These are phyloP conservation scores for Bombus picipes DNA, from an alignment of 1,140 invertebrate species.

Conservation along the genomic window DNA sequence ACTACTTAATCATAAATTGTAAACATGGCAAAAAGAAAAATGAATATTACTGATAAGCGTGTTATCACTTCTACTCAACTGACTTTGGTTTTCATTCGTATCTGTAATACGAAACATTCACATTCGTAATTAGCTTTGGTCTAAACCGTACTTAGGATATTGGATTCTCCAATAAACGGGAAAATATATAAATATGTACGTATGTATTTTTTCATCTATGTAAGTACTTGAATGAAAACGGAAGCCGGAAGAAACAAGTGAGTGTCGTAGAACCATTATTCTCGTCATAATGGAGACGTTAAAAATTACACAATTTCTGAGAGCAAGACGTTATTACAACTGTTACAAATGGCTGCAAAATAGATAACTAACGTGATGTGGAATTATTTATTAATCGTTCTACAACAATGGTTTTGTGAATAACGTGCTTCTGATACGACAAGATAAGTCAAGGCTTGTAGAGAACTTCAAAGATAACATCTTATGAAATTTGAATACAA, in stretches of 20 bases:
- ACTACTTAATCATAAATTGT: background rate
- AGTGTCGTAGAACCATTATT: background rate
- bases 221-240: too few relatives aligned
- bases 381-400: constrained; percentile 20
- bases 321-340: background rate
- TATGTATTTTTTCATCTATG: background rate
- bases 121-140: too few relatives aligned
- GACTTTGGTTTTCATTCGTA: background rate
- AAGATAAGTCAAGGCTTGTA: background rate
- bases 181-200: background rate
- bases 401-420: background rate
- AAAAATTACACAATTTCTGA: constrained; percentile 2
- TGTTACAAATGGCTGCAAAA: background rate
- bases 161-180: background rate
- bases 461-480: background rate
- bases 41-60: constrained; percentile 8
- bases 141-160: background rate
- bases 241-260: too few relatives aligned
- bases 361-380: constrained; percentile 4
- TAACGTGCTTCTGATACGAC: background rate
- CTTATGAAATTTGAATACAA: background rate
- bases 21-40: background rate
- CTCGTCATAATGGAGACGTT: background rate
- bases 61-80: constrained; percentile 5
- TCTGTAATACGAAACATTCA: background rate